Evolutionary conservation across 2,888 invertebrate species (phyloP).

Genomic region (Aporophyla nigra): DNA sequence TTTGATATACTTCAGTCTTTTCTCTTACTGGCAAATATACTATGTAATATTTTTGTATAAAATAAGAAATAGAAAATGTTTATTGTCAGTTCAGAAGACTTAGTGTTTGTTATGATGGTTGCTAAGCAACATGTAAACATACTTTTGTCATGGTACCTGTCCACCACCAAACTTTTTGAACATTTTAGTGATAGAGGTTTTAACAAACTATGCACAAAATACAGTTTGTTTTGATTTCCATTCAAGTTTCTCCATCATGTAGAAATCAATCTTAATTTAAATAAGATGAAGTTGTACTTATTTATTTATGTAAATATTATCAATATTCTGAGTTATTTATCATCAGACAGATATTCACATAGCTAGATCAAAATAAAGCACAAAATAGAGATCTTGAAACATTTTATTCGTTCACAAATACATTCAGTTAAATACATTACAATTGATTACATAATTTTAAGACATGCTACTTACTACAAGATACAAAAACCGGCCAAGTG

Average conservation of each 20-base stretch:
- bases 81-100: slow-evolving; percentile 52
- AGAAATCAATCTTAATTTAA: background rate
- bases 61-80: slow-evolving; percentile 54
- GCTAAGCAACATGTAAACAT: slow-evolving; percentile 61
- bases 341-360: background rate
- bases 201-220: background rate
- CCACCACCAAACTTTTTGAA: background rate
- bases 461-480: no score
- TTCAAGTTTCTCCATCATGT: background rate
- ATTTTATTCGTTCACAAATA: slow-evolving; percentile 39
- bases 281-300: background rate
- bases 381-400: background rate
- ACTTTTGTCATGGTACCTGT: slow-evolving; percentile 23
- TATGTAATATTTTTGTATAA: slow-evolving; percentile 57
- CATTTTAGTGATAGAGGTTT: background rate
- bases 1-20: slow-evolving; percentile 54
- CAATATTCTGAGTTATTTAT: background rate
- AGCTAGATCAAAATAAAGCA: slow-evolving; percentile 14
- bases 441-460: no score
- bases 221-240: background rate
- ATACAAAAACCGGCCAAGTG: no score
- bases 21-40: slow-evolving; percentile 48
- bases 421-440: slow-evolving; percentile 36
- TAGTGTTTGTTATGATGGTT: slow-evolving; percentile 49
- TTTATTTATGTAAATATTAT: background rate